Evolutionary conservation across 2,113 vertebrate species (phyloP), one percentile per base, ranked within the genome.

Genomic region (Hippocampus guttulatus): DNA sequence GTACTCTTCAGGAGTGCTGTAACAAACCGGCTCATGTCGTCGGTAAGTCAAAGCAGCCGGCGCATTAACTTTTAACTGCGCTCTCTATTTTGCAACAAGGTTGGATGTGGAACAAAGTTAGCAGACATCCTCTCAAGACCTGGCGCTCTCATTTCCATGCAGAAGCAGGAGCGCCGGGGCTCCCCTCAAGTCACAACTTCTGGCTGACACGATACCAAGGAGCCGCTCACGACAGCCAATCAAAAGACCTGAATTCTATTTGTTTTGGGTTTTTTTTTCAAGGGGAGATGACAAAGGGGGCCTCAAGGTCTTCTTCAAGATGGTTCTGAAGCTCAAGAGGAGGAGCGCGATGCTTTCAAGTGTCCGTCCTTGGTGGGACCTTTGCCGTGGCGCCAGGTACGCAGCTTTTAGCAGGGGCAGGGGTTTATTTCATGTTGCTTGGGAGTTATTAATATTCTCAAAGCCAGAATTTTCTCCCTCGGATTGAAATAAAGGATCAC

Each of bases 251-350:
- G 78, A 90, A 77, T 93, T 95, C 92, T 95, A 78, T 97, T 94
- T 96, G 87, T 93, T 94, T 93, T 96, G 96, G 85, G 93, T 98
- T 93, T 94, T 93, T 93, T 71, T 93, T 96, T 96, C 87, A 94
- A 98, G 95, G 96, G 95, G 96, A 82, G 93, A 94, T 11, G 95
- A 97, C 92, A 97, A 97, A 94, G 95, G 94, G 81, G 88, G 85
- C 91, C 95, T 95, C 79, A 95, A 98, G 92, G 95, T 92, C 84
- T 96, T 96, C 92, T 97, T 98, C 92, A 94, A 95, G 92, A 90
- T 93, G 68, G 81, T 95, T 89, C 82, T 95, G 93, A 94, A 92
- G 87, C 91, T 93, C 57, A 82, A 94, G 94, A 87, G 88, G 92
- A 70, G 74, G 71, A 70, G 79, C 47, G 57, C 12, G 43, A 27